Conservation (phyloP, 1,140 invertebrate species). For the Radopholus similis region DNA sequence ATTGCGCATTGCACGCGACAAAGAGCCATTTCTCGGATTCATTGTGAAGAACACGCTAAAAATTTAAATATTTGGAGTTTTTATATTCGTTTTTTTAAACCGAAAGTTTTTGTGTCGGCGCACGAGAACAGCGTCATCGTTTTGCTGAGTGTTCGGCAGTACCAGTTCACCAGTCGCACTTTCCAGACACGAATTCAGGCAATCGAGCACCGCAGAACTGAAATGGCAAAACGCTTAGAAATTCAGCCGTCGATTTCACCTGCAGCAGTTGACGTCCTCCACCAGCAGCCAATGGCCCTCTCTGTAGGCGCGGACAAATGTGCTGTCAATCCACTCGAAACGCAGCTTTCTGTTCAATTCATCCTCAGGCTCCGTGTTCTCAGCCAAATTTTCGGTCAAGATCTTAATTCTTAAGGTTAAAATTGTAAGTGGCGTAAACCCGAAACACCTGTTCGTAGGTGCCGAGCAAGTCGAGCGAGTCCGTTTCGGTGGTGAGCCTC, state of each 20-base stretch:
- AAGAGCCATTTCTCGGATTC: constrained; percentile 87
- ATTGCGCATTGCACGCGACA: constrained; percentile 96
- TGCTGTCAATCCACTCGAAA: constrained; percentile 95
- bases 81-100: constrained; percentile 47
- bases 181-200: constrained; percentile 89
- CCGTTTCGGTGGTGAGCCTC: constrained; percentile 83
- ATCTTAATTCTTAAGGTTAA: background rate
- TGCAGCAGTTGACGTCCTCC: constrained; percentile 95
- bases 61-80: background rate
- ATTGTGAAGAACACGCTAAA: constrained; percentile 83
- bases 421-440: background rate
- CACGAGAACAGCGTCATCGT: constrained; percentile 72
- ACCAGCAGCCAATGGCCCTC: constrained; percentile 85
- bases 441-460: constrained; percentile 89
- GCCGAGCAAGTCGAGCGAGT: constrained; percentile 87
- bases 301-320: constrained; percentile 79
- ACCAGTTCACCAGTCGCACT: constrained; percentile 76
- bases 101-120: constrained; percentile 81
- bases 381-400: background rate
- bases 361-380: background rate
- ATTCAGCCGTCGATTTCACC: constrained; percentile 49
- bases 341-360: constrained; percentile 24
- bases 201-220: constrained; percentile 85
- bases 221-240: constrained; percentile 27
- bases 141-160: constrained; percentile 77